Evolutionary conservation across 2,113 vertebrate species (phyloP).

Genomic region (Mesitornis unicolor): DNA sequence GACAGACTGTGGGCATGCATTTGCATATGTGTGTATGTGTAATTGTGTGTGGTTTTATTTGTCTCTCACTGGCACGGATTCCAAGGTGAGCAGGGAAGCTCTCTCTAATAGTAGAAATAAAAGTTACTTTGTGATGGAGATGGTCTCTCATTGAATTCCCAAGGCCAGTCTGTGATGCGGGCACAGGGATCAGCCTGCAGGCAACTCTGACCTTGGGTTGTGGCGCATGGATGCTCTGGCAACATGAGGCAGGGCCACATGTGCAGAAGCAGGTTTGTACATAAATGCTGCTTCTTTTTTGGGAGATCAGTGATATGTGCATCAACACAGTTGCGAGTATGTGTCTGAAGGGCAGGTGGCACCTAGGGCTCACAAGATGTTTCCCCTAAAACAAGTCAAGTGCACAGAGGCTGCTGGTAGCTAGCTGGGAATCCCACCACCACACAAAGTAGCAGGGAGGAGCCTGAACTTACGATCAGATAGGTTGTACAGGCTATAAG

Average conservation of each 20-base stretch:
- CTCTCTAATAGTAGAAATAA: not conserved
- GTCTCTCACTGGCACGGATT: not conserved
- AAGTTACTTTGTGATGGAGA: not conserved
- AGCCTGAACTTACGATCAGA: slow-evolving; percentile 83
- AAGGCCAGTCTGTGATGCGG: not conserved
- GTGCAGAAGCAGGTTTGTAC: not conserved
- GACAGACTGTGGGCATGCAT: not conserved
- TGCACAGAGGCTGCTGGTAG: not conserved
- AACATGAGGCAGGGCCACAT: not conserved
- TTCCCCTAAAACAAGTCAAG: not conserved
- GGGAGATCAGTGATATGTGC: too few species aligned
- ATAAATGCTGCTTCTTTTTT: not conserved
- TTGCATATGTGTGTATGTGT: not conserved
- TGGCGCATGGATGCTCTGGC: not conserved
- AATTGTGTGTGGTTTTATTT: not conserved
- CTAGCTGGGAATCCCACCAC: not conserved
- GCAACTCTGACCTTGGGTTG: not conserved
- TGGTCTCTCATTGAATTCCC: not conserved
- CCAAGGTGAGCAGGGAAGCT: not conserved
- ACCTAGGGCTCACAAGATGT: accelerated
- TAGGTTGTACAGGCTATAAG: slow-evolving; percentile 88
- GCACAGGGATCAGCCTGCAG: not conserved
- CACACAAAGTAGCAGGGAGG: not conserved
- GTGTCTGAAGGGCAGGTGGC: not conserved
- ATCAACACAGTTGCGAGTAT: not conserved